Evolutionary conservation across 2,113 vertebrate genomes (phyloP), one percentile per base, ranked within the genome.

Genomic region (Tauraco erythrolophus): DNA sequence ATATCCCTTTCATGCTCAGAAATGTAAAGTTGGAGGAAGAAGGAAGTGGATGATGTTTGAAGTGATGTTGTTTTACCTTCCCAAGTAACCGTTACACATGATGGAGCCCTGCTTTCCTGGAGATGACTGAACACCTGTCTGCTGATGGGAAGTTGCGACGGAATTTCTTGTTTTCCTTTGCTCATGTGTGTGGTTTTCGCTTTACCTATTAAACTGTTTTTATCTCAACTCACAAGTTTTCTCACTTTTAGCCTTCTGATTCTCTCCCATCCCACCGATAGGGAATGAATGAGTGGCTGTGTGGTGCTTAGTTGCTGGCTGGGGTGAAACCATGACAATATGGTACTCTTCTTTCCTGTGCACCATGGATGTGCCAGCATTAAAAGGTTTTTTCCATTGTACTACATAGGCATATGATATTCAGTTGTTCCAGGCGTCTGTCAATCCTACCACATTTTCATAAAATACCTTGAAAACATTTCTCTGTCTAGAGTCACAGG

Each of bases 111-210:
- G 56, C 3, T 72, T 51, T 48, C 39, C n/a, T 53, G 9, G 23
- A 35, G 8, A 6, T 50, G 9, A 7, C 16, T 48, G 45, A 72
- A 48, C 3, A 18, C 18, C 10, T 39, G 23, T 25, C 33, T 10
- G 50, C 14, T 21, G 3, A 14, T 35, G 11, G 31, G 19, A 50
- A 80, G 13, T 4, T 10, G 4, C n/a, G 11, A 72, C 43, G 19
- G 0, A 22, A 39, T 66, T 39, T 15, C 8, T 71, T 28, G 5
- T 8, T 72, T 71, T 70, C 5, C 3, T 89, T 75, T 66, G 14
- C 19, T 3, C 58, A 33, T 1, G 1, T 1, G 2, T 0, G 1
- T 1, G 1, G 7, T 5, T 91, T 85, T 69, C 41, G 1, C 17
- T 85, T 88, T 82, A 31, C 11, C 2, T 30, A 7, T 81, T 84